Evolutionary conservation across 1,140 invertebrate species (phyloP).

Genomic region (Prorops nasuta): DNA sequence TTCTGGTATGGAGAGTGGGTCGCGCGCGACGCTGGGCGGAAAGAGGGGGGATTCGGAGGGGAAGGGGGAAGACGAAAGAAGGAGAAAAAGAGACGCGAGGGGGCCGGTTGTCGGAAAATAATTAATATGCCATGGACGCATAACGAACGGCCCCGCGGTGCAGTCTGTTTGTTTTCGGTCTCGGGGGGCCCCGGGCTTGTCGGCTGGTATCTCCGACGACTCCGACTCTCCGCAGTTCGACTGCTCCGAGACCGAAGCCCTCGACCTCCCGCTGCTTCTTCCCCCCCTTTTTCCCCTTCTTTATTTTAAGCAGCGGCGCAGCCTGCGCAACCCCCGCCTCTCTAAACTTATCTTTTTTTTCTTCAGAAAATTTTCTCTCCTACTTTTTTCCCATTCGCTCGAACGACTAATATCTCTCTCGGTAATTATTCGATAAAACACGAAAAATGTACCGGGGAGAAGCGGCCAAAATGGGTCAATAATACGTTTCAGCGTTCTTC

Average conservation of each 20-base stretch:
- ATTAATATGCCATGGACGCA: no score
- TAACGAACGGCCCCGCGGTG: slow-evolving; percentile 37
- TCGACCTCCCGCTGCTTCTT: slow-evolving; percentile 4
- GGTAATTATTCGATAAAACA: no score
- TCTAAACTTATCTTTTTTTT: no score
- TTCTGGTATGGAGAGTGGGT: slow-evolving; percentile 11
- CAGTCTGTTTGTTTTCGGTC: slow-evolving; percentile 49
- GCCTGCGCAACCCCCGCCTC: no score
- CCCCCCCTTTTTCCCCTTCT: slow-evolving; percentile 10
- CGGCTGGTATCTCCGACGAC: slow-evolving; percentile 43
- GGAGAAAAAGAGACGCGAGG: slow-evolving; percentile 25
- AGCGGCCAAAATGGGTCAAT: no score
- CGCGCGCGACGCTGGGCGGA: slow-evolving; percentile 38
- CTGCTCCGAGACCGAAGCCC: neutral
- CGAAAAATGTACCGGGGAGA: no score
- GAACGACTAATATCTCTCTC: no score
- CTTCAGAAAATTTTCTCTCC: no score
- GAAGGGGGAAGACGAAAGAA: neutral
- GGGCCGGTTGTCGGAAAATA: slow-evolving; percentile 40
- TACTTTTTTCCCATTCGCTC: no score
- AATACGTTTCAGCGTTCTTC: no score
- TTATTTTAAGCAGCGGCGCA: neutral
- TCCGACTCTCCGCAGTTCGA: slow-evolving; percentile 4
- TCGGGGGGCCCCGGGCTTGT: slow-evolving; percentile 46
- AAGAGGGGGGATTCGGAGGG: slow-evolving; percentile 3